Evolutionary conservation across 92 coral and sea anemone genomes (phyloP), one percentile per base, ranked within the genome.

Genomic region (Diadumene lineata): DNA sequence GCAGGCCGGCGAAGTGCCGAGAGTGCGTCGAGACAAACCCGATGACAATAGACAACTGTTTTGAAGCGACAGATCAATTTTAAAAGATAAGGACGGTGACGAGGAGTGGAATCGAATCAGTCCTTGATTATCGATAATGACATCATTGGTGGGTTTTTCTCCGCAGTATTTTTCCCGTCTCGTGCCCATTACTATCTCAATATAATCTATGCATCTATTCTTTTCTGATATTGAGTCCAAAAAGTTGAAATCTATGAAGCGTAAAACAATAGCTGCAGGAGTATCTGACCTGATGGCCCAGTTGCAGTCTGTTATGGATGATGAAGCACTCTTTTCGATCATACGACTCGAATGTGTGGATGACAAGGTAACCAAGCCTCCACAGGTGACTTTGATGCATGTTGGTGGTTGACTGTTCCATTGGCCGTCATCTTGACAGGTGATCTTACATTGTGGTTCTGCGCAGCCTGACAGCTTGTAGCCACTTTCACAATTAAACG

Each of bases 391-490:
- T 53, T 53, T 53, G 60, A 53, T 22, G 60, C 60, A 53, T 53
- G 8, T 53, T 3, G 60, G 60, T 16, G 60, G 60, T 53, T 53
- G 60, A 53, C 60, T 22, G 18, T 23, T 53, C 60, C 60, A 53
- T 22, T 53, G 60, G n/a, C 60, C 60, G 60, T 53, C 60, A 16
- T 53, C 10, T 53, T 53, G 60, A 16, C 60, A 53, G 8, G 60
- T 53, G 8, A 53, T 53, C 60, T 53, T 53, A 16, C 60, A 53
- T 53, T 53, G 60, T 53, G 60, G 60, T 53, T 53, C 60, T 22
- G 2, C 18, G n/a, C 60, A 53, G 60, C 18, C 60, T 22, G n/a
- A 8, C 60, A 53, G 18, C 60, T 53, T 53, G 60, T 53, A 53
- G 8, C 60, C 60, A 8, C 7, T 53, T 23, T 53, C 60, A 23